A percentile compares a stretch with the other conserved stretches of the same genome.
Evolutionary conservation across 2,113 vertebrate species (phyloP).

Genomic region (Coregonus clupeaformis): DNA sequence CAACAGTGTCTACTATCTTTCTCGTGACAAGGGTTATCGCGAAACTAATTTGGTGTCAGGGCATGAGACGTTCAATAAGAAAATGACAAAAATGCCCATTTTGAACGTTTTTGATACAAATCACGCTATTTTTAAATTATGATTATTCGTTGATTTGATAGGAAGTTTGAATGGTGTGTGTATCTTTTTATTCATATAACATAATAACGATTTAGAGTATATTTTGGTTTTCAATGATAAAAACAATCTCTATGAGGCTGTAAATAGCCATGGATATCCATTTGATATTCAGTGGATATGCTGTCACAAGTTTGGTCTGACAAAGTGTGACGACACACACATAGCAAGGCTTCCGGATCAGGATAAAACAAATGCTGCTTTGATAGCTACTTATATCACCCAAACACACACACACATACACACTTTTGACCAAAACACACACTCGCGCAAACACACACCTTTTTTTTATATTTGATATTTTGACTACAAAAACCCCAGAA

Average conservation of each 20-base stretch:
- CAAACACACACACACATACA: neutral
- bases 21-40: neutral
- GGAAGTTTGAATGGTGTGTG: neutral
- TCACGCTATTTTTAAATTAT: too few relatives aligned
- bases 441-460: too few relatives aligned
- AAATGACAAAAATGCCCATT: neutral
- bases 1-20: neutral
- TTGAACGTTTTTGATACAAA: neutral
- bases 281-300: constrained; percentile 8
- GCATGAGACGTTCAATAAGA: neutral
- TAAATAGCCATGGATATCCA: too few relatives aligned
- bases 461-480: neutral
- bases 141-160: neutral
- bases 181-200: neutral
- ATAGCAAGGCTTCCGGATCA: neutral
- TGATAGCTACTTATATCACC: neutral
- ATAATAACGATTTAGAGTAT: neutral
- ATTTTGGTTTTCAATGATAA: neutral
- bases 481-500: neutral
- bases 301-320: constrained; percentile 1
- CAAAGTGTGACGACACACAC: neutral
- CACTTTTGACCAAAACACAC: neutral
- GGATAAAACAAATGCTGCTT: neutral
- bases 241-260: neutral
- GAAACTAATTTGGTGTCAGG: constrained; percentile 12